Base-by-base conservation (phyloP, 2,888 invertebrate genomes). In the Drosophila helvetica region DNA sequence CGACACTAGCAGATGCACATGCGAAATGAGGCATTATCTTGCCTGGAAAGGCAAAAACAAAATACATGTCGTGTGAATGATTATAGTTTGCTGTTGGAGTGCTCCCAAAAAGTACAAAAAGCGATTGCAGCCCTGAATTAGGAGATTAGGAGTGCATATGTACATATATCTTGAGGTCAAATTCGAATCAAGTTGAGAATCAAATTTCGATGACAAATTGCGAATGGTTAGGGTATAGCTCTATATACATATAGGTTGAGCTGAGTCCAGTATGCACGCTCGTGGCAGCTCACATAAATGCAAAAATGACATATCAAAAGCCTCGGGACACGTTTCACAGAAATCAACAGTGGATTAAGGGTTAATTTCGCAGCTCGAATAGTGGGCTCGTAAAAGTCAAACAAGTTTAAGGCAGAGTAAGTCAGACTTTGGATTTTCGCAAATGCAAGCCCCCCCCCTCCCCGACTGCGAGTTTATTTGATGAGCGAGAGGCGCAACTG, bases 401-500 rank as follows among this genome's bases (percentile, higher is more conserved):
- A 66, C 66, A 67, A 33, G 66, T 66, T 66, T 66, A 66, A 54
- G 48, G 53, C 43, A 50, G 66, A 55, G 67, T 66, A 66, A 66
- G 54, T 66, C 67, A 61, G 52, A 69, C 71, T 57, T 70, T 72
- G 53, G 42, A 6, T 38, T 54, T 57, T 48, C 33, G 61, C 54
- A 51, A 60, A 54, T 51, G 60, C 56, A 42, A 56, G 18, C 18
- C 43, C 6, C 38, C 33, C 22, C 22, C 22, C 5, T 22, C 22
- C 22, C 15, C 15, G 47, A 33, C 51, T 19, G 25, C 43, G 57
- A 48, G 3, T 38, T 46, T 71, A 50, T 71, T 72, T 71, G 71
- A 71, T 73, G 73, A 72, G 73, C 38, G 15, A 38, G 38, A 38
- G 38, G 38, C 63, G 52, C 60, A 55, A 63, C 63, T 58, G 63